These are phyloP conservation scores for Tipula vernalis DNA, from an alignment of 2,888 invertebrate species.

Conservation along the genomic window DNA sequence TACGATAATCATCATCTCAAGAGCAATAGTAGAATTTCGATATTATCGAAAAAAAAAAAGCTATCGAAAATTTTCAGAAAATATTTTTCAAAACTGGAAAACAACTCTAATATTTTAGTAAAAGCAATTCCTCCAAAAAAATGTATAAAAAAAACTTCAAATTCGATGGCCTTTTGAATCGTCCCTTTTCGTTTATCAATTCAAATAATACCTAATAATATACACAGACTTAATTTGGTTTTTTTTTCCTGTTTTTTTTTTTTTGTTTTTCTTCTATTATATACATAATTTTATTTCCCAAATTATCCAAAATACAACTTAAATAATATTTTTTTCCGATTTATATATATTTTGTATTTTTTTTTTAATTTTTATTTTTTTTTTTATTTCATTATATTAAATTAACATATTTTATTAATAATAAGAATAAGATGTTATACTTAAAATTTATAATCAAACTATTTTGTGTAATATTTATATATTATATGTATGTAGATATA, in stretches of 20 bases:
- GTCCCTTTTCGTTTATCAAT: too few species aligned
- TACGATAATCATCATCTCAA: too few species aligned
- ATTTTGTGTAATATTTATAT: neutral
- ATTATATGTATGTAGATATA: neutral
- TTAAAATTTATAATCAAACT: neutral
- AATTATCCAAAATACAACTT: constrained; percentile 11
- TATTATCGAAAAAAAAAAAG: too few species aligned
- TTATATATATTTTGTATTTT: constrained; percentile 6
- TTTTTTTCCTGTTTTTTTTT: neutral
- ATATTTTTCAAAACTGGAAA: too few species aligned
- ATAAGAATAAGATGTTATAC: neutral
- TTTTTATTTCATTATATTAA: neutral
- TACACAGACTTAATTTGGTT: neutral
- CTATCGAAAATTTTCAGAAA: too few species aligned
- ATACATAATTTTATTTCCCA: constrained; percentile 11
- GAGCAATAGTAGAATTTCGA: too few species aligned
- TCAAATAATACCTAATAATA: too few species aligned
- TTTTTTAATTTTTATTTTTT: neutral
- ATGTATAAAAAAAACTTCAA: too few species aligned
- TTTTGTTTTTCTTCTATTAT: constrained; percentile 1
- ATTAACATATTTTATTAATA: neutral
- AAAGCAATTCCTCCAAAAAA: too few species aligned
- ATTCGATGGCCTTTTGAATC: too few species aligned
- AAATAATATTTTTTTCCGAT: neutral
- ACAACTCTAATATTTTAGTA: too few species aligned